Conservation (phyloP, 2,113 vertebrate species). For the Colaptes auratus region DNA sequence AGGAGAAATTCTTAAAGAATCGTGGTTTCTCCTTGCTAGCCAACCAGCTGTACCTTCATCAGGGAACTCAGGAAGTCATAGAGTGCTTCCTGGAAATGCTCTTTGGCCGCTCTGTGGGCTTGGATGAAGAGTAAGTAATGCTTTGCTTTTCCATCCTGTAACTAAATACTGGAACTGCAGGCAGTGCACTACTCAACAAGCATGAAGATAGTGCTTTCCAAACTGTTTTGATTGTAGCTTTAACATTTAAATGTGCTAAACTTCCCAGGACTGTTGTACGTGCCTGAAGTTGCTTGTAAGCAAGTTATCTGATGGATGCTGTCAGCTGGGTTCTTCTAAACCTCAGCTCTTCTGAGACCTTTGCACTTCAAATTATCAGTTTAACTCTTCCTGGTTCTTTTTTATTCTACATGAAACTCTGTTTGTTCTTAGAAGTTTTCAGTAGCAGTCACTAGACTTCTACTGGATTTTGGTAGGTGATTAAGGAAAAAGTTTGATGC, state of each 20-base stretch:
- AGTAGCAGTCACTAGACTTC: background rate
- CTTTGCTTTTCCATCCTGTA: background rate
- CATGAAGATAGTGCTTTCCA: background rate
- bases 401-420: background rate
- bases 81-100: constrained; percentile 95
- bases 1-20: constrained; percentile 96
- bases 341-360: background rate
- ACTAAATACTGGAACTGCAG: background rate
- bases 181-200: background rate
- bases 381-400: background rate
- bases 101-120: constrained; percentile 85
- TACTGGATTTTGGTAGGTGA: background rate
- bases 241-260: background rate
- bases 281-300: background rate
- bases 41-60: constrained; percentile 96
- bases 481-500: background rate
- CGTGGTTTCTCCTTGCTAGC: constrained; percentile 96
- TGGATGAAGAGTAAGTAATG: constrained; percentile 92
- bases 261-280: background rate
- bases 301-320: background rate
- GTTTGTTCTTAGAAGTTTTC: background rate
- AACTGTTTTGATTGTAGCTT: background rate
- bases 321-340: background rate
- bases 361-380: background rate
- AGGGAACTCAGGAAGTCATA: constrained; percentile 88